phyloP scores from a whole-genome alignment of 2,113 vertebrate species.

The Calonectris borealis region DNA sequence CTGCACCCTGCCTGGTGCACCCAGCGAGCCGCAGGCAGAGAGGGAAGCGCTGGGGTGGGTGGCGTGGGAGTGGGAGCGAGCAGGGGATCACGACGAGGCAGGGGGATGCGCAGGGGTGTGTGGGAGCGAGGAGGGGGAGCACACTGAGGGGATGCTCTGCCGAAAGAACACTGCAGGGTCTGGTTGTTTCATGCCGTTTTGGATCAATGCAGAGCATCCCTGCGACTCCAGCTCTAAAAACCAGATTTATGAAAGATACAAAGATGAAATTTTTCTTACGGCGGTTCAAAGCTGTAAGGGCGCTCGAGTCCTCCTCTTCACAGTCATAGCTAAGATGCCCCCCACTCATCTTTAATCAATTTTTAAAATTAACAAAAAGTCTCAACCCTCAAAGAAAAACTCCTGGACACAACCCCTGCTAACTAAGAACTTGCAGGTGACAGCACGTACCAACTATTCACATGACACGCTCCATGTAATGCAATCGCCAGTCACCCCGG shows the following conservation, averaged over 20 bases:
- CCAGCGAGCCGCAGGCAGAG: neutral
- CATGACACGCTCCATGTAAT: neutral
- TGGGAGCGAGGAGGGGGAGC: neutral
- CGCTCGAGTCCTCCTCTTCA: neutral
- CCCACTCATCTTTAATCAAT: neutral
- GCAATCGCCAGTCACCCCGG: neutral
- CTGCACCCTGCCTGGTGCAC: neutral
- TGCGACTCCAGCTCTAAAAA: neutral
- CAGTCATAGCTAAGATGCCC: neutral
- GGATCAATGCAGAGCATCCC: neutral
- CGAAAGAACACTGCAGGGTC: neutral
- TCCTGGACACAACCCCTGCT: neutral
- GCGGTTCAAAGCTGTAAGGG: neutral
- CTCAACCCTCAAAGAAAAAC: neutral
- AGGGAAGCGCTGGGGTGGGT: neutral
- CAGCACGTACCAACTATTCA: neutral
- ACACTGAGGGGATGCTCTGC: neutral
- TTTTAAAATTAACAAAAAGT: neutral
- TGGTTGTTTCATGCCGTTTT: neutral
- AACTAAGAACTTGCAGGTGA: neutral
- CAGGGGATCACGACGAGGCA: neutral
- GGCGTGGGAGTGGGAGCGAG: rapidly evolving
- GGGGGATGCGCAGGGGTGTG: neutral
- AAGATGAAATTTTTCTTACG: neutral
- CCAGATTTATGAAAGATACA: neutral